Evolutionary conservation across 2,888 invertebrate genomes (phyloP).

Genomic region (Campopleginae sp.): DNA sequence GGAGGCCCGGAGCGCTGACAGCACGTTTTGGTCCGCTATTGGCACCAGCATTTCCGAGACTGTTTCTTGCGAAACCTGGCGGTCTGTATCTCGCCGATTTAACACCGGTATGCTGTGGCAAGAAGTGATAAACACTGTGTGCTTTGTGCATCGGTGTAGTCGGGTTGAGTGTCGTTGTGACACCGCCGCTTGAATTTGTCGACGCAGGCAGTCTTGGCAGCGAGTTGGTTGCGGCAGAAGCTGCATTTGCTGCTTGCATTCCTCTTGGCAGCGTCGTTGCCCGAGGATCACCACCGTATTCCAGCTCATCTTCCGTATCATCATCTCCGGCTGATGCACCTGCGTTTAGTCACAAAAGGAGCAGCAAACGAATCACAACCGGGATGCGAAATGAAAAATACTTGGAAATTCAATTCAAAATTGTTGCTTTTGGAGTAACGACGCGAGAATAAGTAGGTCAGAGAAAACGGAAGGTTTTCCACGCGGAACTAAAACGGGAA

Average conservation of each 20-base stretch:
- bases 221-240: slow-evolving; percentile 88
- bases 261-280: slow-evolving; percentile 88
- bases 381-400: not conserved
- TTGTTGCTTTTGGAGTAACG: not conserved
- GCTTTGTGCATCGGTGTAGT: slow-evolving; percentile 87
- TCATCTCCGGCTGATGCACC: slow-evolving; percentile 85
- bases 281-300: slow-evolving; percentile 83
- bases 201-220: slow-evolving; percentile 90
- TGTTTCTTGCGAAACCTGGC: slow-evolving; percentile 90
- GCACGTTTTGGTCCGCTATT: slow-evolving; percentile 88
- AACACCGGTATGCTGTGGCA: slow-evolving; percentile 87
- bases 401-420: not conserved
- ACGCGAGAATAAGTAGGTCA: not conserved
- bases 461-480: not conserved
- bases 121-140: slow-evolving; percentile 87
- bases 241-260: slow-evolving; percentile 85
- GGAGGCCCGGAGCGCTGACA: slow-evolving; percentile 91
- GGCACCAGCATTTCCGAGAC: slow-evolving; percentile 73
- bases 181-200: slow-evolving; percentile 77
- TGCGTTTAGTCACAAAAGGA: slow-evolving; percentile 69
- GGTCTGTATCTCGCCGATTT: slow-evolving; percentile 95
- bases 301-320: slow-evolving; percentile 83
- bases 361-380: not conserved
- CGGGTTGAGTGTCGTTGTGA: slow-evolving; percentile 66
- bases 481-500: not conserved